Evolutionary conservation across 2,797 vertebrate genomes (phyloP), one percentile per base, ranked within the genome.

Genomic region (Poecile montanus): DNA sequence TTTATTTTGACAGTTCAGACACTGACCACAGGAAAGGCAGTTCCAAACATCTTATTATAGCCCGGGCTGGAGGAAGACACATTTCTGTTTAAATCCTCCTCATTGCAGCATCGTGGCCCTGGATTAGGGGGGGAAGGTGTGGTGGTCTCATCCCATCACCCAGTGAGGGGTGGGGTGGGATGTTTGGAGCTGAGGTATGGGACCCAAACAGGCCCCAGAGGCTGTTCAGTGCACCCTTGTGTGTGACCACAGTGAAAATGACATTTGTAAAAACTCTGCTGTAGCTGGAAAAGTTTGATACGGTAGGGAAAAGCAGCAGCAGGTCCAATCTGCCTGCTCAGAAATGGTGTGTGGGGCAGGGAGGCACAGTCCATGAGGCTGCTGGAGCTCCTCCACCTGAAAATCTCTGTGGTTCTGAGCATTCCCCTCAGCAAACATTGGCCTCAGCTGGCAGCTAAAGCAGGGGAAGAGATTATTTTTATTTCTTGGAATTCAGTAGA

Each of bases 401-500:
- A 78, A 63, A 67, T 82, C 85, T 84, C 78, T 54, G 70, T 20
- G 38, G 86, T 90, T 95, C 85, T 21, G 25, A 94, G 88, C 54
- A 32, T 62, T 94, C 97, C 95, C 86, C 92, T 80, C 67, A 20
- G 91, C 91, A 95, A 97, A 97, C 96, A 93, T 36, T 94, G 96
- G 96, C 96, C 96, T 96, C 97, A 94, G 92, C 95, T 97, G 97
- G 97, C 96, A 96, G 93, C 93, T 68, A 23, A 62, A 89, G 83
- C 83, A 83, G 93, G 95, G 93, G 95, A 94, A 95, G 94, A 95
- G 96, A 96, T 97, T 96, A 95, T 97, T 97, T 97, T 97, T 94
- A 95, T 96, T 97, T 97, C 97, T 97, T 97, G 96, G 97, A 97
- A 97, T 97, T 97, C 48, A 12, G 95, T 95, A 97, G 97, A 97